These are phyloP conservation scores for Auanema freiburgensis DNA, from an alignment of 2,888 invertebrate genomes.

Conservation along the genomic window DNA sequence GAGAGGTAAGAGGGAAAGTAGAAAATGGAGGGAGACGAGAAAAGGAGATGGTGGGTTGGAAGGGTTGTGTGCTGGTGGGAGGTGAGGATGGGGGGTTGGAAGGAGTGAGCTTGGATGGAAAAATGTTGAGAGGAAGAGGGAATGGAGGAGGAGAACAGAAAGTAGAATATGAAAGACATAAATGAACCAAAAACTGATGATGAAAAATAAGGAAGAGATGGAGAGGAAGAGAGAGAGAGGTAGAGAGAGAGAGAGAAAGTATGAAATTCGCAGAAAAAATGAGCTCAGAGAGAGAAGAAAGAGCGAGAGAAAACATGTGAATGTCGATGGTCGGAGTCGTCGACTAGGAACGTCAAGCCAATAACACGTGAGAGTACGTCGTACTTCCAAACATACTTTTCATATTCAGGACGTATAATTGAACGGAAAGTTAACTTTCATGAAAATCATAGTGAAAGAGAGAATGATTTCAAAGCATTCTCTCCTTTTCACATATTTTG, in stretches of 20 bases:
- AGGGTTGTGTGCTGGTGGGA: background rate
- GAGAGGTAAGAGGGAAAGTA: background rate
- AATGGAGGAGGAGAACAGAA: constrained; percentile 1
- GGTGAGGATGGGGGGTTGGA: background rate
- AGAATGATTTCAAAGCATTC: too few relatives aligned
- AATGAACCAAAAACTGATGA: background rate
- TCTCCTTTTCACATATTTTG: too few relatives aligned
- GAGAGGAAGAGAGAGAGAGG: background rate
- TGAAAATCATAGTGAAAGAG: too few relatives aligned
- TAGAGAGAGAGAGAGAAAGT: constrained; percentile 1
- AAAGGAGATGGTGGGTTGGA: background rate
- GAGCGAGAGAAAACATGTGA: background rate
- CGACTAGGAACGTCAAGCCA: too few relatives aligned
- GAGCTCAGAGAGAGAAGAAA: constrained; percentile 5
- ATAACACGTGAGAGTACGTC: too few relatives aligned
- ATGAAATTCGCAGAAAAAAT: background rate
- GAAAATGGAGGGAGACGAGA: constrained; percentile 8
- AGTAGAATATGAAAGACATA: constrained; percentile 6
- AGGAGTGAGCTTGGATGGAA: background rate
- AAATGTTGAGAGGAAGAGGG: background rate
- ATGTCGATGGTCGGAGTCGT: too few relatives aligned
- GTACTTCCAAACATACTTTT: too few relatives aligned
- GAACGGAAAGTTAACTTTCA: too few relatives aligned
- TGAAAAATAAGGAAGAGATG: background rate
- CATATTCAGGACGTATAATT: too few relatives aligned